These are phyloP conservation scores for Clarias laeviceps DNA, from an alignment of 2,797 vertebrate genomes.

Conservation along the genomic window DNA sequence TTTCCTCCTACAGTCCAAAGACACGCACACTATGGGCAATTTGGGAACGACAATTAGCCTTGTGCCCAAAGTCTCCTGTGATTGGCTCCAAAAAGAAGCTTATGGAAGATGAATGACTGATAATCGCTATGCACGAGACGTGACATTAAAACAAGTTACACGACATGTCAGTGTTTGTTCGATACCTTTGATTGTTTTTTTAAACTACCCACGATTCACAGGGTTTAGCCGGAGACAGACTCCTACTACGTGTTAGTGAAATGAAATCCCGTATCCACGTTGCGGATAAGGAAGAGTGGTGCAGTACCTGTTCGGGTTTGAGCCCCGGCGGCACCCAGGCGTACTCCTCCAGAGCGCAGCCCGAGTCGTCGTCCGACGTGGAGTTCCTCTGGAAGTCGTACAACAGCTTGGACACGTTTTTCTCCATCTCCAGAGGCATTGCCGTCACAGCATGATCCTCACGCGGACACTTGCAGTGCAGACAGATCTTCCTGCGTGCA, in stretches of 20 bases:
- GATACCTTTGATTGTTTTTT: too few species aligned
- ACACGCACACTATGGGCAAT: too few species aligned
- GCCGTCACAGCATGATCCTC: conserved; percentile 94
- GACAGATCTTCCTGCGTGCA: conserved; percentile 91
- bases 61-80: too few species aligned
- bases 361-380: conserved; percentile 95
- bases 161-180: too few species aligned
- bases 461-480: conserved; percentile 97
- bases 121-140: too few species aligned
- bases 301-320: conserved; percentile 94
- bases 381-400: conserved; percentile 99
- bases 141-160: too few species aligned
- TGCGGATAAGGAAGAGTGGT: too few species aligned
- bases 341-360: conserved; percentile 96
- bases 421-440: conserved; percentile 99
- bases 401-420: conserved; percentile 97
- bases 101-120: too few species aligned
- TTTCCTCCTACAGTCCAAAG: too few species aligned
- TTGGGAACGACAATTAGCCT: too few species aligned
- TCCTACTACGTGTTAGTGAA: not conserved
- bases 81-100: too few species aligned
- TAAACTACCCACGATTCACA: too few species aligned
- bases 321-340: conserved; percentile 96
- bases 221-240: not conserved
- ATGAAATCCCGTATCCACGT: not conserved